Conservation (phyloP, 2,113 vertebrate genomes). For the Hypanus sabinus region DNA sequence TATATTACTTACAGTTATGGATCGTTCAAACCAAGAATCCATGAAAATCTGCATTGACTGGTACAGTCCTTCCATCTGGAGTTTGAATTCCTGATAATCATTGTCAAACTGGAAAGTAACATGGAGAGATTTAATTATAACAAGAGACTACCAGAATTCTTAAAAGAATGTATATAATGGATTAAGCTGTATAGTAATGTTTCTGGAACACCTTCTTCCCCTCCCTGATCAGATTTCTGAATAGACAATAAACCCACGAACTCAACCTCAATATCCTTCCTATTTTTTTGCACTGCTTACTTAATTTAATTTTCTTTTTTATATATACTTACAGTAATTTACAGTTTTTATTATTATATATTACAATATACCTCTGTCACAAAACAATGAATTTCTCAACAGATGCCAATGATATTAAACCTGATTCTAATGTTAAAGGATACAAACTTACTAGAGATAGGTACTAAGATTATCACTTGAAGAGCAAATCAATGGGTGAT, state of each 20-base stretch:
- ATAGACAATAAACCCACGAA: too few relatives aligned
- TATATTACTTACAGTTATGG: constrained; percentile 57
- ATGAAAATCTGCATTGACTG: constrained; percentile 61
- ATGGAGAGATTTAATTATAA: not conserved
- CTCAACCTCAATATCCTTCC: too few relatives aligned
- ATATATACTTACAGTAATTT: too few relatives aligned
- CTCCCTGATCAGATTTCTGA: too few relatives aligned
- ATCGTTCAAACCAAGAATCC: constrained; percentile 63
- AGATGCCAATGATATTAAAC: too few relatives aligned
- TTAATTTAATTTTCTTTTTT: too few relatives aligned
- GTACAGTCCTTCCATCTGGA: constrained; percentile 59
- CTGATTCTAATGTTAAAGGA: not conserved
- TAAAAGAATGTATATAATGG: not conserved
- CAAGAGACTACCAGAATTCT: not conserved
- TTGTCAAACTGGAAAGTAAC: constrained; percentile 64
- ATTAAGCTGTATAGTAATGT: not conserved
- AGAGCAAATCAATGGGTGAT: not conserved
- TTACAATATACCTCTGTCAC: too few relatives aligned
- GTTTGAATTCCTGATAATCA: constrained; percentile 68
- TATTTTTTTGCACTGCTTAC: too few relatives aligned
- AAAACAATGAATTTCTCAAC: too few relatives aligned
- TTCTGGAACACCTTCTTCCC: too few relatives aligned
- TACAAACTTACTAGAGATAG: not conserved
- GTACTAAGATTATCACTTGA: not conserved
- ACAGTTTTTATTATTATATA: too few relatives aligned